Percentiles rank a stretch among this genome's conserved stretches.
Conservation (phyloP, 2,888 invertebrate genomes). For the Taphrorychus bicolor region DNA sequence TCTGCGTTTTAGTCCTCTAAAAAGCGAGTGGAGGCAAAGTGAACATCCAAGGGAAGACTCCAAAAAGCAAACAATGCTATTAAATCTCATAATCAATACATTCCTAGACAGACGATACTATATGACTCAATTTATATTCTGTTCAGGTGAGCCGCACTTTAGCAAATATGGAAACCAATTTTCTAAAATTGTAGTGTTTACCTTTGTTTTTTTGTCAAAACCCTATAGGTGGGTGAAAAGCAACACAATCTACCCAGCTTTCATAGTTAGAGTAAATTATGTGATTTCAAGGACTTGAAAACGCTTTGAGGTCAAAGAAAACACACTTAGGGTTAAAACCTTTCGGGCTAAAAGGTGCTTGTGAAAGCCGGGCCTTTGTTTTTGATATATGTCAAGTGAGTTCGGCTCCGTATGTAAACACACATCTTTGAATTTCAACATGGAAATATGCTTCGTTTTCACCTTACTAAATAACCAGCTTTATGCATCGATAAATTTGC, state of each 20-base stretch:
- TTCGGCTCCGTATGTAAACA: not conserved
- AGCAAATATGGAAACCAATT: not conserved
- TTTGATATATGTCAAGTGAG: constrained; percentile 4
- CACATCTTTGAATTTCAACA: not conserved
- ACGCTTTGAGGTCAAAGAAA: constrained; percentile 30
- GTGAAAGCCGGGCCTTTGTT: constrained; percentile 25
- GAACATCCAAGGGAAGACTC: not conserved
- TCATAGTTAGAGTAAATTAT: constrained; percentile 22
- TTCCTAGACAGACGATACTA: not conserved
- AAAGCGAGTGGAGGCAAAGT: not conserved
- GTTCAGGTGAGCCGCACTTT: too few relatives aligned
- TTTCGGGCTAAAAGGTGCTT: constrained; percentile 26
- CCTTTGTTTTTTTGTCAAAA: constrained; percentile 1
- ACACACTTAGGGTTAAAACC: constrained; percentile 25
- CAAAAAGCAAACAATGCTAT: not conserved
- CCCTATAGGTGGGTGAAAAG: not conserved
- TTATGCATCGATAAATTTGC: too few relatives aligned
- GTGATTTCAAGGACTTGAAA: constrained; percentile 29
- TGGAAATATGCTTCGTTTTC: not conserved
- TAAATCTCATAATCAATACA: constrained; percentile 3
- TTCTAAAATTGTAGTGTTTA: not conserved
- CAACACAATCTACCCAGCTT: not conserved
- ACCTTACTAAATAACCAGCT: too few relatives aligned
- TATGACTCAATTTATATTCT: not conserved
- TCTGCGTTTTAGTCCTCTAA: not conserved